Percentiles rank a stretch among this genome's conserved stretches.
Evolutionary conservation across 2,113 vertebrate genomes (phyloP).

Genomic region (Steatornis caripensis): DNA sequence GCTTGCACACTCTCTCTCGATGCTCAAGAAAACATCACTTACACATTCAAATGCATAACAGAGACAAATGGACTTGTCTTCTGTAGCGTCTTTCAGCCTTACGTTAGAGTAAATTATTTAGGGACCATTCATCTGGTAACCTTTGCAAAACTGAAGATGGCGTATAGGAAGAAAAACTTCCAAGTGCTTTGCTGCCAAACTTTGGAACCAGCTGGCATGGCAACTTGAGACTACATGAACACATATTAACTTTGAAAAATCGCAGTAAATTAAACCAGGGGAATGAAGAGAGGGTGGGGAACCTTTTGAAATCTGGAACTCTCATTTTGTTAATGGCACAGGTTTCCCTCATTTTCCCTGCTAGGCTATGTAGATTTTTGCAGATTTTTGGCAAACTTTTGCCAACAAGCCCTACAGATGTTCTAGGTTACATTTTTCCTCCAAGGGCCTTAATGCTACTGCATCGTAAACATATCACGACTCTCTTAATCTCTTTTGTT

Average conservation of each 20-base stretch:
- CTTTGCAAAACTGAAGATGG: slow-evolving; percentile 48
- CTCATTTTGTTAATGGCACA: not conserved
- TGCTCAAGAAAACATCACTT: slow-evolving; percentile 27
- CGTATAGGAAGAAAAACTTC: slow-evolving; percentile 54
- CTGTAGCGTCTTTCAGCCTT: slow-evolving; percentile 48
- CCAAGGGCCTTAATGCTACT: not conserved
- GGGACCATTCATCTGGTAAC: slow-evolving; percentile 57
- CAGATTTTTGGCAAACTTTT: not conserved
- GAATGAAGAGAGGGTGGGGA: not conserved
- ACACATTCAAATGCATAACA: slow-evolving; percentile 54
- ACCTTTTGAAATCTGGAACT: slow-evolving; percentile 9
- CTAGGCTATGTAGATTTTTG: not conserved
- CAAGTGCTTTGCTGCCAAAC: slow-evolving; percentile 43
- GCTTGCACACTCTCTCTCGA: not conserved
- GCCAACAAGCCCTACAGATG: not conserved
- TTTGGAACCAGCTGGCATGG: slow-evolving; percentile 21
- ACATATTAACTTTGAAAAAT: slow-evolving; percentile 59
- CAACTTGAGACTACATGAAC: slow-evolving; percentile 39
- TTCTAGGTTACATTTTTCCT: not conserved
- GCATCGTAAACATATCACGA: not conserved
- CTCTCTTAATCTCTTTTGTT: not conserved
- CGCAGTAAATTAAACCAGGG: slow-evolving; percentile 5
- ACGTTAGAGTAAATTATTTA: slow-evolving; percentile 69
- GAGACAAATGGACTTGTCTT: slow-evolving; percentile 61
- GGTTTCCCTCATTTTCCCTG: not conserved